phyloP scores from a whole-genome alignment of 2,113 vertebrate species.

The Tiliqua scincoides region DNA sequence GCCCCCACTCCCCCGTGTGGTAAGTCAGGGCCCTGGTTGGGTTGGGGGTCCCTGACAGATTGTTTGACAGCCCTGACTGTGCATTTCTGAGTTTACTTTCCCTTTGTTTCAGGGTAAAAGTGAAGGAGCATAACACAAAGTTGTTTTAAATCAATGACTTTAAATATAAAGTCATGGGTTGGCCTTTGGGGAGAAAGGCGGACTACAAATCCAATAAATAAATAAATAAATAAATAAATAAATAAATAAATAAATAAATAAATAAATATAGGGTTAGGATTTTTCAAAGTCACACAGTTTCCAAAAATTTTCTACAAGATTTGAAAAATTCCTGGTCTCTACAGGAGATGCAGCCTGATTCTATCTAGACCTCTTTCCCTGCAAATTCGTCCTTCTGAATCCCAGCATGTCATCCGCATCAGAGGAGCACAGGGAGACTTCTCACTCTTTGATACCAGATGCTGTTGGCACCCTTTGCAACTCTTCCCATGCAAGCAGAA shows the following conservation, averaged over 20 bases:
- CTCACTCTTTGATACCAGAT: neutral
- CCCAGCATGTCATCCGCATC: neutral
- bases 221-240: too few species aligned
- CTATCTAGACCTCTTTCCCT: neutral
- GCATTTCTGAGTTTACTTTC: too few species aligned
- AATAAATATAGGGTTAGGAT: too few species aligned
- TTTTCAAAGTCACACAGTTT: neutral
- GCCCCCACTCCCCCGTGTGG: too few species aligned
- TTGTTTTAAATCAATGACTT: neutral
- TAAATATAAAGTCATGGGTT: too few species aligned
- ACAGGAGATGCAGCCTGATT: slow-evolving; percentile 15
- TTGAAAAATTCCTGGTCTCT: slow-evolving; percentile 27
- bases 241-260: too few species aligned
- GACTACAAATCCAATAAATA: too few species aligned
- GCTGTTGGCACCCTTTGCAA: neutral
- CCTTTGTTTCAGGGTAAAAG: neutral
- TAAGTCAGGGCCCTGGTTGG: too few species aligned
- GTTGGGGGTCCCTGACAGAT: too few species aligned
- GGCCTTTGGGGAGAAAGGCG: too few species aligned
- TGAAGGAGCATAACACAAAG: neutral
- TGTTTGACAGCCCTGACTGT: neutral
- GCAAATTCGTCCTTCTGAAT: slow-evolving; percentile 8
- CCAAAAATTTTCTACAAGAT: slow-evolving; percentile 14
- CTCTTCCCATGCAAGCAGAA: slow-evolving; percentile 4
- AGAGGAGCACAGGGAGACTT: neutral